Conservation (phyloP, 2,888 invertebrate genomes). For the Adelphocoris suturalis region DNA sequence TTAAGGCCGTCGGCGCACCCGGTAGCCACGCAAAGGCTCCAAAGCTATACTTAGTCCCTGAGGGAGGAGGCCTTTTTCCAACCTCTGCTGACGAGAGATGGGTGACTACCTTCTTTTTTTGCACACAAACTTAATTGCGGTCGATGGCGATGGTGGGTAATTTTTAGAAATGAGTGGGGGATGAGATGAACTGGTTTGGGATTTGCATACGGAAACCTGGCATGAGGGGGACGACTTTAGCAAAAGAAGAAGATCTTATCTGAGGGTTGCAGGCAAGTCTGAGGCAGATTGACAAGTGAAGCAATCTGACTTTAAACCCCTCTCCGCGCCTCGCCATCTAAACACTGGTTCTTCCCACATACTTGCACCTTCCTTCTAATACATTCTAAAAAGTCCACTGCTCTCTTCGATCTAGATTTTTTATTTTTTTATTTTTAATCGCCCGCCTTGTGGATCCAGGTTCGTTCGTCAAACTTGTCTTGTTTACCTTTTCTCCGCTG, state of each 20-base stretch:
- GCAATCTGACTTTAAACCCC: conserved; percentile 30
- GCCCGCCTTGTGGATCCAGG: conserved; percentile 24
- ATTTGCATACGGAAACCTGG: conserved; percentile 44
- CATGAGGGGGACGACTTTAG: conserved; percentile 36
- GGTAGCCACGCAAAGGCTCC: conserved; percentile 49
- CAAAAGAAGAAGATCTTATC: conserved; percentile 40
- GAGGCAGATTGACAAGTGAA: conserved; percentile 50
- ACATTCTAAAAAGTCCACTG: conserved; percentile 23
- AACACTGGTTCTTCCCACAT: conserved; percentile 47
- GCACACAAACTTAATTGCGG: conserved; percentile 54
- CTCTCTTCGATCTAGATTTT: conserved; percentile 24
- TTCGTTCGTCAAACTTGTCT: not conserved
- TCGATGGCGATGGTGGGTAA: conserved; percentile 46
- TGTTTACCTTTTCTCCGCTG: conserved; percentile 46
- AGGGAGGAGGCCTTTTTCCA: not conserved
- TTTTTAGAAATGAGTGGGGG: conserved; percentile 52
- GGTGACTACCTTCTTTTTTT: conserved; percentile 44
- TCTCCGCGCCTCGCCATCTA: conserved; percentile 13
- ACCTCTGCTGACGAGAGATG: conserved; percentile 44
- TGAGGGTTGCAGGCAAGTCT: conserved; percentile 24
- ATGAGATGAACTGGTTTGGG: conserved; percentile 48
- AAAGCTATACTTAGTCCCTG: conserved; percentile 47
- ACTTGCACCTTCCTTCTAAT: conserved; percentile 53
- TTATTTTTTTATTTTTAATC: conserved; percentile 28
- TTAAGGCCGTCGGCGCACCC: conserved; percentile 19